These are phyloP conservation scores for Muscicapa striata DNA, from an alignment of 2,797 vertebrate genomes.

Conservation along the genomic window DNA sequence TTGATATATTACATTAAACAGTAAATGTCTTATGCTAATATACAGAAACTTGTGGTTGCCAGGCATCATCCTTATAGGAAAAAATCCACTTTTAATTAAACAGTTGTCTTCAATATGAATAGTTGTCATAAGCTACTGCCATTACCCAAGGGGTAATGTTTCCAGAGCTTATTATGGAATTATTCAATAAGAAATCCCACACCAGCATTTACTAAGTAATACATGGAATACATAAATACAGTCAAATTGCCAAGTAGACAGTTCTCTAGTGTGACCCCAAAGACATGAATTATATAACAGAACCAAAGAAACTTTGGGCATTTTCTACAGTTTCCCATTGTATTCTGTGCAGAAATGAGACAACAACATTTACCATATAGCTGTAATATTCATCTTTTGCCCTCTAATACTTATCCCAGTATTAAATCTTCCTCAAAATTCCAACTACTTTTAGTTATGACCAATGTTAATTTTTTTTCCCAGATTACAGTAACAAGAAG, in stretches of 20 bases:
- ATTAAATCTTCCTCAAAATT: background rate
- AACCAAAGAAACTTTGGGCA: background rate
- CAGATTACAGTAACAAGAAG: background rate
- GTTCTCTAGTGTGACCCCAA: background rate
- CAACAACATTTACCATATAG: background rate
- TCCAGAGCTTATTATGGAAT: background rate
- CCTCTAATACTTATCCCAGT: background rate
- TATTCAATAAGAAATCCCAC: background rate
- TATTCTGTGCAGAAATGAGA: background rate
- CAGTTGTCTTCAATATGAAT: conserved; percentile 18
- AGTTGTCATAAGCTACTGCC: background rate
- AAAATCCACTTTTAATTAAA: conserved; percentile 25
- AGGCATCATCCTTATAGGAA: background rate
- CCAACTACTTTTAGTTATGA: background rate
- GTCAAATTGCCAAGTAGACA: background rate
- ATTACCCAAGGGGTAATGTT: background rate
- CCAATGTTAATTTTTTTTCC: background rate
- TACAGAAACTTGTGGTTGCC: background rate
- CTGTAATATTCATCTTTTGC: background rate
- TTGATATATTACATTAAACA: conserved; percentile 30
- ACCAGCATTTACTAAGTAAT: background rate
- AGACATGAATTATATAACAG: background rate
- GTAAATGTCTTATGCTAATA: conserved; percentile 4
- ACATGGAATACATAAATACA: background rate
- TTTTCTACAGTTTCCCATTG: background rate